A percentile compares a stretch with the other conserved stretches of the same genome.
These are phyloP conservation scores for Propithecus deckenii DNA, from an alignment of 2,797 vertebrate species.

Conservation along the genomic window DNA sequence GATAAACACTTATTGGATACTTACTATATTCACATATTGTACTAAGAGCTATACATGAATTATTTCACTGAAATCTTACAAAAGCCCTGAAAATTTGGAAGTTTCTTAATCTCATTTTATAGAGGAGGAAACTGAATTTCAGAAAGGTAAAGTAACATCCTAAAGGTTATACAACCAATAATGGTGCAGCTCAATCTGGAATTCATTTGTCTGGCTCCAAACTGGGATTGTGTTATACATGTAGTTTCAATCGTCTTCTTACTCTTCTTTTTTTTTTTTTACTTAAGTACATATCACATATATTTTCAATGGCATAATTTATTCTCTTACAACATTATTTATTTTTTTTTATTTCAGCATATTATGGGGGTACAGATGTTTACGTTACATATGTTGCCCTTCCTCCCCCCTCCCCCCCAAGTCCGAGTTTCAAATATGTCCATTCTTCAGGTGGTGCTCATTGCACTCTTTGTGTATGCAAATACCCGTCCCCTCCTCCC, in stretches of 20 bases:
- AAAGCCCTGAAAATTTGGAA: neutral
- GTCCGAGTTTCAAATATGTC: too few species aligned
- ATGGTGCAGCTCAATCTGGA: neutral
- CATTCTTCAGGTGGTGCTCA: too few species aligned
- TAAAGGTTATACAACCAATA: neutral
- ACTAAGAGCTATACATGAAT: neutral
- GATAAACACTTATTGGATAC: neutral
- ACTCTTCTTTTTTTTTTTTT: neutral
- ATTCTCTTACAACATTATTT: neutral
- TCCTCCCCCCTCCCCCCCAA: too few species aligned
- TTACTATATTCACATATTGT: neutral
- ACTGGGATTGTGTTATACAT: neutral
- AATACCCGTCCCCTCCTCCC: too few species aligned
- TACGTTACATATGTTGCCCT: too few species aligned
- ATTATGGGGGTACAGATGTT: too few species aligned
- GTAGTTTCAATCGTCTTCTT: neutral
- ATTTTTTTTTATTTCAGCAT: too few species aligned
- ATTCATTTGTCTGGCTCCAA: neutral
- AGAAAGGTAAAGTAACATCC: neutral
- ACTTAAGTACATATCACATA: neutral
- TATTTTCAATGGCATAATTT: neutral
- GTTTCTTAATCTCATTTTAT: neutral
- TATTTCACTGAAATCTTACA: neutral
- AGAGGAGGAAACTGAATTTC: conserved; percentile 5
- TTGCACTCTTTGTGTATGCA: too few species aligned